phyloP scores from a whole-genome alignment of 1,140 invertebrate genomes.

The Orchesella cincta region DNA sequence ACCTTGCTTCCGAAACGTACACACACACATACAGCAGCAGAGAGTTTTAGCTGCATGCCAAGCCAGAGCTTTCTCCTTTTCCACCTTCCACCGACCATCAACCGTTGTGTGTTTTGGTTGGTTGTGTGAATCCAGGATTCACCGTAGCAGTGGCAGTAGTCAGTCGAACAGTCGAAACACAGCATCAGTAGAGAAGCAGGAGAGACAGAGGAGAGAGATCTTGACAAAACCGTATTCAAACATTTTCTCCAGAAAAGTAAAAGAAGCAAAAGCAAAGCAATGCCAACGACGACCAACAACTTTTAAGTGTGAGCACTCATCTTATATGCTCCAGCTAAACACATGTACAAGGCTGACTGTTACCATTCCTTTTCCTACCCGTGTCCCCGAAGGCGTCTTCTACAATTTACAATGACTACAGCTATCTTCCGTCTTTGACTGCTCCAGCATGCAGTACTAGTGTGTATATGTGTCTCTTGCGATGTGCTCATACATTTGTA shows the following conservation, averaged over 20 bases:
- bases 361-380: conserved; percentile 12
- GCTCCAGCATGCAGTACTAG: background rate
- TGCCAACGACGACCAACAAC: background rate
- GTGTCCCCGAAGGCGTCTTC: conserved; percentile 27
- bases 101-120: too few species aligned
- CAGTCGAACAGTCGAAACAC: conserved; percentile 15
- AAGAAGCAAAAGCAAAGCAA: background rate
- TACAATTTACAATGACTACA: conserved; percentile 24
- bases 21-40: too few species aligned
- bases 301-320: too few species aligned
- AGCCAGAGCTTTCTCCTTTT: too few species aligned
- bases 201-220: background rate
- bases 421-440: conserved; percentile 6
- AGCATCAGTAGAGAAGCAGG: conserved; percentile 17
- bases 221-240: conserved; percentile 7
- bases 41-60: too few species aligned
- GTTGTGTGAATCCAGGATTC: too few species aligned
- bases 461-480: background rate
- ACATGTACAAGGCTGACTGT: background rate
- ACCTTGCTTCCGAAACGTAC: too few species aligned
- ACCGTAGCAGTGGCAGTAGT: too few species aligned
- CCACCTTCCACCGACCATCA: too few species aligned
- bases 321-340: background rate
- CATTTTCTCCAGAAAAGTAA: conserved; percentile 16
- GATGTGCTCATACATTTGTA: background rate